Base-by-base conservation (phyloP, 2,113 vertebrate genomes). In the Hippocampus guttulatus region DNA sequence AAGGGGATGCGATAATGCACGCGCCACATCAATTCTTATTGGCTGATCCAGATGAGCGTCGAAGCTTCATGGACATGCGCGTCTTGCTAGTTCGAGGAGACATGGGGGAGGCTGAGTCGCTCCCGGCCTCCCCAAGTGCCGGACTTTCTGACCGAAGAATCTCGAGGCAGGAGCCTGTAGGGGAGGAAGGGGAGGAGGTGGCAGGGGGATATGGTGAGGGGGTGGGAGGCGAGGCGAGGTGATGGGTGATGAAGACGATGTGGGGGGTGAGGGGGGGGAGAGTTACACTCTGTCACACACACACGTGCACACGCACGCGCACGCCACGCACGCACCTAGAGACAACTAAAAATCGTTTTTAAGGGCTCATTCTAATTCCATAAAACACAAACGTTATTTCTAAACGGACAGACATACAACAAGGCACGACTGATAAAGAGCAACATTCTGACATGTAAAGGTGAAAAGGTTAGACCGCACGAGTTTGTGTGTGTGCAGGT, bases 21-120 rank as follows among this genome's bases (percentile, higher is more conserved):
- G 21, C 2, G 30, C 8, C 43, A 8, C 11, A 20, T 95, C 78
- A 99, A 88, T 96, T 96, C 90, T 98, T 98, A 91, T 98, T 98
- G 91, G 97, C 96, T 1, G 96, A 98, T 87, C 96, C 96, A 1
- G 96, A 99, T 68, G 97, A 99, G 75, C 96, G 95, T 21, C 96
- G 95, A 80, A 99, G 93, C 88, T 99, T 99, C 94, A 98, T 96
- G 83, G 97, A 99, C 96, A 99, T 96, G 86, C 96, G 96, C 88
- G 94, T 98, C 92, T 98, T 99, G 95, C 96, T 98, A 95, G 95
- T 95, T 89, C 96, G 94, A 90, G 96, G 96, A 88, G 95, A 98
- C 92, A 98, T 95, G 88, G 96, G 95, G 86, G 95, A 99, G 70
- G 95, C 93, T 82, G 95, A 93, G 89, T 97, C 95, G 90, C 93